These are phyloP conservation scores for Onthophagus taurus DNA, from an alignment of 1,140 invertebrate species.

Conservation along the genomic window DNA sequence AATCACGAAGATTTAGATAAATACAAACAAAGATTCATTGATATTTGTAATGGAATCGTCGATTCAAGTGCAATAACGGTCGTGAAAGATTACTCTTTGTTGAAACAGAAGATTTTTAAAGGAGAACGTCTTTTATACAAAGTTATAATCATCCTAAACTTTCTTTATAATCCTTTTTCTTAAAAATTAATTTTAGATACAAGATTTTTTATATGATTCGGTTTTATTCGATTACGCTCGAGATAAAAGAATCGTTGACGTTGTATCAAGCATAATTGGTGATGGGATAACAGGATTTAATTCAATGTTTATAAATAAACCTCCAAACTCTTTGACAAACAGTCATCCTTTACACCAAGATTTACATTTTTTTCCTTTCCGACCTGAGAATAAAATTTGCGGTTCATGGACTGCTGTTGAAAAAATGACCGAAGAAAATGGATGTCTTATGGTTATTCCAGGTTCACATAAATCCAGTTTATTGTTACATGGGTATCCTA, in stretches of 20 bases:
- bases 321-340: conserved; percentile 64
- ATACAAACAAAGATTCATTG: conserved; percentile 56
- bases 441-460: conserved; percentile 71
- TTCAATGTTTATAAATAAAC: conserved; percentile 84
- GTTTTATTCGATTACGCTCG: conserved; percentile 60
- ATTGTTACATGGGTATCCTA: conserved; percentile 59
- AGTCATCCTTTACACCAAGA: conserved; percentile 72
- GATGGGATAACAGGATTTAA: conserved; percentile 69
- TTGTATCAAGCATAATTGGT: conserved; percentile 65
- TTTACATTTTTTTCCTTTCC: conserved; percentile 76
- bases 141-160: conserved; percentile 26
- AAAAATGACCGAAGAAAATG: conserved; percentile 60
- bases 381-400: conserved; percentile 63
- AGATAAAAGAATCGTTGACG: conserved; percentile 53
- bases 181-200: conserved; percentile 45
- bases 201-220: conserved; percentile 62
- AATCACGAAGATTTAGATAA: too few species aligned
- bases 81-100: conserved; percentile 70
- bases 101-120: too few species aligned
- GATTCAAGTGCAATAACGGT: too few species aligned
- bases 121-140: conserved; percentile 67
- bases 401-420: conserved; percentile 84
- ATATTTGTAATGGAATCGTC: conserved; percentile 51
- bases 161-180: too few species aligned
- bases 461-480: conserved; percentile 56